Evolutionary conservation across 2,113 vertebrate genomes (phyloP).

Genomic region (Cisticola juncidis): DNA sequence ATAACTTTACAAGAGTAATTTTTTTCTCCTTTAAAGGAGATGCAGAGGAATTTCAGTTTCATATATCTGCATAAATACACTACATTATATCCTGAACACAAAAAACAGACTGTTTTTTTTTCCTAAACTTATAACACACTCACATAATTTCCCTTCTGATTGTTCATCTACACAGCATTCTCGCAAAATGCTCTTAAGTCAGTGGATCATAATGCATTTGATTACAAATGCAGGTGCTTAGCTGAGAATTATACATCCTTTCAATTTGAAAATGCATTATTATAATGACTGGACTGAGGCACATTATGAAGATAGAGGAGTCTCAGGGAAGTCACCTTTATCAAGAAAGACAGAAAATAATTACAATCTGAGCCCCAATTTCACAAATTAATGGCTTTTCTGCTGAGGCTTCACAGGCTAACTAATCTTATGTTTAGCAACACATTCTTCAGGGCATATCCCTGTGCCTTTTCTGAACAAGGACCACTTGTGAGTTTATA

Average conservation of each 20-base stretch:
- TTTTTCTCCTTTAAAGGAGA: not conserved
- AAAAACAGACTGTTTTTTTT: not conserved
- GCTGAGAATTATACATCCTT: not conserved
- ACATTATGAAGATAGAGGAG: not conserved
- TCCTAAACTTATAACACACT: not conserved
- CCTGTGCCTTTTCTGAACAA: not conserved
- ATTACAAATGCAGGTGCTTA: constrained; percentile 2
- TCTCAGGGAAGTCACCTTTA: constrained; percentile 36
- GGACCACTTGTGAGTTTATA: not conserved
- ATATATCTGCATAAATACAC: not conserved
- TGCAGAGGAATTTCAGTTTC: not conserved
- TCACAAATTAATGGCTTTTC: constrained; percentile 27
- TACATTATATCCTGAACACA: not conserved
- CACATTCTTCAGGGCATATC: not conserved
- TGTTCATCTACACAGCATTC: not conserved
- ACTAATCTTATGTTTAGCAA: not conserved
- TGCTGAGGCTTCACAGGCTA: not conserved
- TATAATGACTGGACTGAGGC: constrained; percentile 14
- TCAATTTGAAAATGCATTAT: constrained; percentile 6
- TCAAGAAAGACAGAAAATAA: constrained; percentile 38
- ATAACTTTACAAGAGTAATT: not conserved
- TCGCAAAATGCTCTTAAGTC: not conserved
- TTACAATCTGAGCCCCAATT: constrained; percentile 10
- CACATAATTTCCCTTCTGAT: not conserved
- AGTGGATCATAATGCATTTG: not conserved